Base-by-base conservation (phyloP, 2,113 vertebrate genomes). In the Leptobrachium leishanense region DNA sequence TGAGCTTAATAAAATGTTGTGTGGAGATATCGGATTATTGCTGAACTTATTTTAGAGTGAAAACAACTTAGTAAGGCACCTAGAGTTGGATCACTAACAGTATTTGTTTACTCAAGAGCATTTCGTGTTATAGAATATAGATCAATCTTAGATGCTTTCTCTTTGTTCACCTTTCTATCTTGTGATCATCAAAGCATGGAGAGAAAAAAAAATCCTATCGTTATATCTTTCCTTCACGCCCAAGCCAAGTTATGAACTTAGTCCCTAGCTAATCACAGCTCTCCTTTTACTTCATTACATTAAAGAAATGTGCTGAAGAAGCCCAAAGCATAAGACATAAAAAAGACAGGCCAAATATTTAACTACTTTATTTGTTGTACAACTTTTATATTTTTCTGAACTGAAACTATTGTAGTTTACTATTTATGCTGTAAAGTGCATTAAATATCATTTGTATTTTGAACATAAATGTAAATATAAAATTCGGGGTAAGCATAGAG, bases 101-200 rank as follows among this genome's bases (percentile, higher is more conserved):
- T 62, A 66, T 80, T 68, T 74, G 78, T 74, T 80, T 80, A 74
- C 78, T 74, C 71, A 68, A 62, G 78, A 74, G 53, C 20, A 74
- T 74, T 74, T 80, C 71, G 59, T 79, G 59, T 66, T 68, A 80
- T 80, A 43, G 64, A 80, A 80, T 74, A 80, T 74, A 74, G 71
- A 80, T 80, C 78, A 80, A 74, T 80, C 70, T 66, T 74, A 59
- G 78, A 80, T 59, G 64, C 1, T 15, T 80, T 74, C 54, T 68
- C 71, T 80, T 74, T 80, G 71, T 80, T 55, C 71, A 68, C 63
- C 64, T 80, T 59, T 68, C 71, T 20, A 62, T 59, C 63, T 64
- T 59, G 50, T 31, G 50, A 63, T 68, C 71, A 74, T 80, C 50
- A 80, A 80, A 74, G 64, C n/a, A 20, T 44, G 9, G 46, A 5